Evolutionary conservation across 2,113 vertebrate genomes (phyloP).

Genomic region (Syngnathoides biaculeatus): DNA sequence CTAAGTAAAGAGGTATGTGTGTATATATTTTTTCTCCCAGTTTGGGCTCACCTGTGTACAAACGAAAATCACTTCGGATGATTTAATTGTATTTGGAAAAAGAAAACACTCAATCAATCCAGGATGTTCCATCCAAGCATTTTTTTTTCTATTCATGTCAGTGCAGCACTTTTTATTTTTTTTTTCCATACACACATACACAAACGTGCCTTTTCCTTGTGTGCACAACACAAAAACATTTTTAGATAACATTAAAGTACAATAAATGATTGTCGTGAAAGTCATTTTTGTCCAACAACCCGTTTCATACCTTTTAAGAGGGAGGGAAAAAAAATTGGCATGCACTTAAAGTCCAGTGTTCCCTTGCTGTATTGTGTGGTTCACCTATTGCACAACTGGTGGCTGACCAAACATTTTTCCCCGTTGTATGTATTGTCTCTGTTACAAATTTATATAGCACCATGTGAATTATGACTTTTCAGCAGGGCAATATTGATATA

Average conservation of each 20-base stretch:
- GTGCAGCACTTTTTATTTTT: conserved; percentile 25
- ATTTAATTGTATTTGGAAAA: neutral
- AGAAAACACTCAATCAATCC: neutral
- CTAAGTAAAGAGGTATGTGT: conserved; percentile 33
- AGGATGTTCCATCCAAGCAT: neutral
- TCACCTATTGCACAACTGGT: too few relatives aligned
- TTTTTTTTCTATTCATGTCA: neutral
- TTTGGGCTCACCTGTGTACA: conserved; percentile 6
- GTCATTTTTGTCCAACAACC: neutral
- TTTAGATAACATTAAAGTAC: conserved; percentile 23
- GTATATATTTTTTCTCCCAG: conserved; percentile 18
- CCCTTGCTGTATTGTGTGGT: too few relatives aligned
- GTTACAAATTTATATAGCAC: too few relatives aligned
- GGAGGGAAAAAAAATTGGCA: too few relatives aligned
- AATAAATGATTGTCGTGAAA: conserved; percentile 11
- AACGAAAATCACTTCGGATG: neutral
- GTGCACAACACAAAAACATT: conserved; percentile 6
- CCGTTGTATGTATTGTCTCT: too few relatives aligned
- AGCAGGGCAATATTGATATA: too few relatives aligned
- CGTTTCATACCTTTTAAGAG: neutral
- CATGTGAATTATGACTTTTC: too few relatives aligned
- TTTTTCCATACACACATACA: neutral
- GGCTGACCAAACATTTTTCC: too few relatives aligned
- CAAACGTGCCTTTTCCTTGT: conserved; percentile 14
- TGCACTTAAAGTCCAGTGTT: neutral